Conservation (phyloP, 1,140 invertebrate species). For the Procambarus virginalis region DNA sequence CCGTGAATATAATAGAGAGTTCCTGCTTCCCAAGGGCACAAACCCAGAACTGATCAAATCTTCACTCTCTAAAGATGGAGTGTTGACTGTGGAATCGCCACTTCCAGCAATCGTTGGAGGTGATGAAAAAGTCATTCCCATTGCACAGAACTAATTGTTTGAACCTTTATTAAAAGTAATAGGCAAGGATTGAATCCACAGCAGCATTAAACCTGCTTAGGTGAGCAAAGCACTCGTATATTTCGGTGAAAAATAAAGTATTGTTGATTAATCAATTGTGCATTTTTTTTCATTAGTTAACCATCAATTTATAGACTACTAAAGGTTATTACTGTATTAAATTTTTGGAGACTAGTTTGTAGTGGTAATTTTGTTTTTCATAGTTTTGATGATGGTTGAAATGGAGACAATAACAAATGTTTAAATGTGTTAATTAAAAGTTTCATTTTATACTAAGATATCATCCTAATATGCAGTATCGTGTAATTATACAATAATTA, state of each 20-base stretch:
- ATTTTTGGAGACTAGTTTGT: too few species aligned
- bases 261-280: neutral
- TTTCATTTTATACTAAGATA: neutral
- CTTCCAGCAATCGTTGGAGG: conserved; percentile 84
- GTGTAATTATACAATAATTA: neutral
- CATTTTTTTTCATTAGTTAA: too few species aligned
- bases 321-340: too few species aligned
- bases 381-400: too few species aligned
- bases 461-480: neutral
- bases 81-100: conserved; percentile 94
- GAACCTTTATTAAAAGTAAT: neutral
- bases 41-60: conserved; percentile 89
- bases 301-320: too few species aligned
- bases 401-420: too few species aligned
- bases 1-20: conserved; percentile 96
- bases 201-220: neutral
- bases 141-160: conserved; percentile 80
- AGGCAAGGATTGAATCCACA: neutral
- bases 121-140: conserved; percentile 84
- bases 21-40: conserved; percentile 92
- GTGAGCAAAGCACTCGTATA: neutral
- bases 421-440: neutral
- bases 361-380: too few species aligned
- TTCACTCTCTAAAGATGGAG: conserved; percentile 84
- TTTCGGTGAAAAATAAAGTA: neutral